Evolutionary conservation across 1,140 invertebrate species (phyloP), one percentile per base, ranked within the genome.

Genomic region (Bombus waltoni): DNA sequence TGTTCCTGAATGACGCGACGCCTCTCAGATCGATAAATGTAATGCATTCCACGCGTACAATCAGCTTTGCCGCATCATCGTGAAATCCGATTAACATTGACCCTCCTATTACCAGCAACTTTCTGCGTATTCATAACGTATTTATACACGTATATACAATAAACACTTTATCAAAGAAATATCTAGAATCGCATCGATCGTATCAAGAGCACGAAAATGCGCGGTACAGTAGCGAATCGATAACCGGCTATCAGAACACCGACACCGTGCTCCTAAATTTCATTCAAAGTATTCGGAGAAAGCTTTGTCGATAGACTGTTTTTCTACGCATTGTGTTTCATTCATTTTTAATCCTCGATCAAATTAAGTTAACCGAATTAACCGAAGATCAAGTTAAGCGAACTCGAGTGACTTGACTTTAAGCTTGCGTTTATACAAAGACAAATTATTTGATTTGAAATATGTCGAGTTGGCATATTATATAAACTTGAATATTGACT

Each of bases 1-100:
- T 44, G 38, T 57, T 40, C 28, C 38, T 62, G 28, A 44, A 53
- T 13, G 13, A 15, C 75, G 15, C 13, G 13, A 15, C 75, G 15
- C 8, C 35, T 62, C 10, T 22, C 6, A n/a, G 25, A 77, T 77
- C 75, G 32, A 77, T 77, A 77, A 40, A 38, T 11, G n/a, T 79
- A 78, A 78, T 59, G 53, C 53, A 59, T 76, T 62, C 28, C 38
- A 42, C 15, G 15, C 57, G 35, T 78, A 65, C 28, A 59, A 59
- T 57, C 25, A 62, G 40, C 28, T 78, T n/a, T 25, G 35, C 13
- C 22, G 53, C 35, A n/a, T 8, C 38, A 3, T 32, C 15, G 28
- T 38, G 38, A 40, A 78, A 78, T 78, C 9, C 28, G 10, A 68
- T 79, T 44, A 47, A 79, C 62, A 66, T 66, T 35, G 40, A 66